A percentile compares a stretch with the other conserved stretches of the same genome.
phyloP scores from a whole-genome alignment of 2,113 vertebrate genomes.

The Cricetomys ansorgei region DNA sequence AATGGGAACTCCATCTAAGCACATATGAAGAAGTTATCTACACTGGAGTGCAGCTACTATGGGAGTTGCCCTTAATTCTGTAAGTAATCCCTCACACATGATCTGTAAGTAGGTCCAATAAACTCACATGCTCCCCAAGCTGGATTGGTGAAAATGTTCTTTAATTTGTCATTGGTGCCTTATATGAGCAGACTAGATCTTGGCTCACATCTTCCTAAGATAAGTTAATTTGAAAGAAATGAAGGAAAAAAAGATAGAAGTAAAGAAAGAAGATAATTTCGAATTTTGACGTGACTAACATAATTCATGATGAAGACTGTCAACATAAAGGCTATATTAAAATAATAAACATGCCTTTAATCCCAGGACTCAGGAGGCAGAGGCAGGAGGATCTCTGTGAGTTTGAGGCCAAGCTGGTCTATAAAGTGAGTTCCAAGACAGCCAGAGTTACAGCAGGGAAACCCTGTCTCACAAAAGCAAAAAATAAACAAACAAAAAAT shows the following conservation, averaged over 20 bases:
- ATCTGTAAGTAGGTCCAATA: not conserved
- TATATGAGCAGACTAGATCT: not conserved
- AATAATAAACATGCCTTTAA: too few species aligned
- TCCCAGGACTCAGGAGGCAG: too few species aligned
- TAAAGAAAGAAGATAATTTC: not conserved
- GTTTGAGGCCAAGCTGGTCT: too few species aligned
- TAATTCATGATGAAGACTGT: too few species aligned
- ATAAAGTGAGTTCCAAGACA: too few species aligned
- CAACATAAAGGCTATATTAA: not conserved
- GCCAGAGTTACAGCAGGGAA: too few species aligned
- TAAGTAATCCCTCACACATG: not conserved
- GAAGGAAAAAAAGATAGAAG: not conserved
- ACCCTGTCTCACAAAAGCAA: too few species aligned
- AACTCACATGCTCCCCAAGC: not conserved
- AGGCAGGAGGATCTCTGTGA: too few species aligned
- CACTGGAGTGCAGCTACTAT: accelerated
- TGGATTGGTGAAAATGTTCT: not conserved
- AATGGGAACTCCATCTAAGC: not conserved
- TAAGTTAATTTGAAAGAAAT: not conserved
- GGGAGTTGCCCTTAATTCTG: too few species aligned
- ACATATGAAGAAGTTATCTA: too few species aligned
- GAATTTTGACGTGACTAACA: not conserved
- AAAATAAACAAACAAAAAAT: too few species aligned
- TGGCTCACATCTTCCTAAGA: not conserved
- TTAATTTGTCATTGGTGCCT: not conserved